Evolutionary conservation across 1,140 invertebrate genomes (phyloP).

Genomic region (Aethina tumida): DNA sequence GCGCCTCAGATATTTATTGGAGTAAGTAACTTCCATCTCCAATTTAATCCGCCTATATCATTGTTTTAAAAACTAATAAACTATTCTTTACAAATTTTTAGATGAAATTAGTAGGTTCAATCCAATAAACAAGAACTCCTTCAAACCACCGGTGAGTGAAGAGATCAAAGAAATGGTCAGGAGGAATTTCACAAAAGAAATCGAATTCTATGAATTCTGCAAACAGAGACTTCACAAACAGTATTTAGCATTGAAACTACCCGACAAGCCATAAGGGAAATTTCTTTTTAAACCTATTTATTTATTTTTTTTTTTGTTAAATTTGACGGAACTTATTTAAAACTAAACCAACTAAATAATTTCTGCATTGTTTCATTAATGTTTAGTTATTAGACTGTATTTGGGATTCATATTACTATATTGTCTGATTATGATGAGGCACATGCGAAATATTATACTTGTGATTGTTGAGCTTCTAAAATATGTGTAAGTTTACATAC

Average conservation of each 20-base stretch:
- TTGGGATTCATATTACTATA: not conserved
- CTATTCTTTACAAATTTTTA: too few species aligned
- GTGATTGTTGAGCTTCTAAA: too few species aligned
- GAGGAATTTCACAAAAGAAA: slow-evolving; percentile 78
- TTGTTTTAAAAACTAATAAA: too few species aligned
- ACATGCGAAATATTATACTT: too few species aligned
- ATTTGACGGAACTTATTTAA: not conserved
- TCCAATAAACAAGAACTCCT: slow-evolving; percentile 74
- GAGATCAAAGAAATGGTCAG: slow-evolving; percentile 78
- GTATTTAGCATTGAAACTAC: slow-evolving; percentile 53
- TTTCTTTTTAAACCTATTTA: not conserved
- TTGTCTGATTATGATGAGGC: too few species aligned
- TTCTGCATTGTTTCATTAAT: not conserved
- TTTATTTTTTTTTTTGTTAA: not conserved
- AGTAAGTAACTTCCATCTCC: slow-evolving; percentile 52
- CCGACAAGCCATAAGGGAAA: slow-evolving; percentile 13
- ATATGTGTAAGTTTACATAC: too few species aligned
- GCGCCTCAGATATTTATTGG: slow-evolving; percentile 66
- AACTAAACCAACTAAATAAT: not conserved
- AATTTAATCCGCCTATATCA: not conserved
- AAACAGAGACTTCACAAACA: slow-evolving; percentile 74
- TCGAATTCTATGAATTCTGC: slow-evolving; percentile 88
- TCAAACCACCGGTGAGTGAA: slow-evolving; percentile 78
- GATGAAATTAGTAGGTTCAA: slow-evolving; percentile 64
- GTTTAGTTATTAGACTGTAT: not conserved